Conservation (phyloP, 2,113 vertebrate species). For the Heteronetta atricapilla region DNA sequence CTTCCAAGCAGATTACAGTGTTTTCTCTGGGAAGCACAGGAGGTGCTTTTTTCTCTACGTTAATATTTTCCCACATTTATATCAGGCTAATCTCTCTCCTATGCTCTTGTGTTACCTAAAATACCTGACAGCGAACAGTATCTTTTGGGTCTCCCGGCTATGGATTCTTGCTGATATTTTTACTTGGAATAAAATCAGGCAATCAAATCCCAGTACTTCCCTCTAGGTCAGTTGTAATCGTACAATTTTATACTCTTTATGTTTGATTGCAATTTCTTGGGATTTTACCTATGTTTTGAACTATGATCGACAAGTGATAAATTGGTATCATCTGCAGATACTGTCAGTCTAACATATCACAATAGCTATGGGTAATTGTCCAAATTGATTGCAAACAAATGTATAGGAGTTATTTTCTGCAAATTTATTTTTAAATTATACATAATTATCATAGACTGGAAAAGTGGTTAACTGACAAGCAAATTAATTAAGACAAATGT, state of each 20-base stretch:
- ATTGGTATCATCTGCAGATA: not conserved
- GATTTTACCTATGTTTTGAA: not conserved
- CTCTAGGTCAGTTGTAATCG: not conserved
- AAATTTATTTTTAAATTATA: conserved; percentile 9
- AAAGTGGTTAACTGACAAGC: not conserved
- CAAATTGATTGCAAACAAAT: not conserved
- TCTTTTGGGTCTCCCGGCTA: not conserved
- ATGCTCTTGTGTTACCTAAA: not conserved
- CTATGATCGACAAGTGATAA: not conserved
- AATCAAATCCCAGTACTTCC: not conserved
- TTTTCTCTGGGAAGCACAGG: not conserved
- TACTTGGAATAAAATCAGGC: not conserved
- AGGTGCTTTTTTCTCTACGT: not conserved
- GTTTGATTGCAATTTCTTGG: not conserved
- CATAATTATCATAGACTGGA: not conserved
- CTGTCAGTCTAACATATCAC: not conserved
- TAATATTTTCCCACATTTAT: not conserved
- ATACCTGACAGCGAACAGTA: not conserved
- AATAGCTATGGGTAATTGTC: not conserved
- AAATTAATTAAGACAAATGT: not conserved
- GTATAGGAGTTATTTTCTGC: not conserved
- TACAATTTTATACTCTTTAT: not conserved
- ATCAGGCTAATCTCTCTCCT: not conserved
- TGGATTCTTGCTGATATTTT: not conserved
- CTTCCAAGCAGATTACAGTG: not conserved